Evolutionary conservation across 2,113 vertebrate species (phyloP).

Genomic region (Dromas ardeola): DNA sequence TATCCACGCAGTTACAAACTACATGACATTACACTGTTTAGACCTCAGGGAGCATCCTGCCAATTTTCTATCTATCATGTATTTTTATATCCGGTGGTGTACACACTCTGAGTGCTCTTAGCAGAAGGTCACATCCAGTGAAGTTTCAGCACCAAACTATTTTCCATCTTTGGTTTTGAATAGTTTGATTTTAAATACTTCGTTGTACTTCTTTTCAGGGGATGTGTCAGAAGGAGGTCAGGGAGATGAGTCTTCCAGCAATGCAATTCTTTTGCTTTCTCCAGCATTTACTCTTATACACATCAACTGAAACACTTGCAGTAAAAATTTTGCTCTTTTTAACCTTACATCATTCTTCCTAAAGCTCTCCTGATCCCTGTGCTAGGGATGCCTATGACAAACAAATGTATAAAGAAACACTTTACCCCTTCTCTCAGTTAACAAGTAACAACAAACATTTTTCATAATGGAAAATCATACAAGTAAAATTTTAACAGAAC

Average conservation of each 20-base stretch:
- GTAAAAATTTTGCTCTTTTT: slow-evolving; percentile 17
- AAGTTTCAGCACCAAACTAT: slow-evolving; percentile 36
- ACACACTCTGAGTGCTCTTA: slow-evolving; percentile 14
- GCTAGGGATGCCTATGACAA: neutral
- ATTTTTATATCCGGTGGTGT: slow-evolving; percentile 20
- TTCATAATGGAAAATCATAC: neutral
- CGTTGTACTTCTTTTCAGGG: slow-evolving; percentile 35
- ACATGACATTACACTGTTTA: slow-evolving; percentile 11
- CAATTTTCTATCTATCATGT: slow-evolving; percentile 62
- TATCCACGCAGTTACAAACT: slow-evolving; percentile 31
- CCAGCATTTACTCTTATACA: neutral
- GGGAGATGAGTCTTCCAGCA: slow-evolving; percentile 3
- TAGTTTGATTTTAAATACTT: slow-evolving; percentile 42
- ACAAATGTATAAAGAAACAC: neutral
- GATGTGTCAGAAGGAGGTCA: neutral
- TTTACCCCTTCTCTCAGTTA: neutral
- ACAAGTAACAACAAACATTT: neutral
- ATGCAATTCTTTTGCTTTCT: neutral
- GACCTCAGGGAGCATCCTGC: slow-evolving; percentile 51
- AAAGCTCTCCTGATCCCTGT: neutral
- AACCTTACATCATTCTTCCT: neutral
- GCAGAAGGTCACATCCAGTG: slow-evolving; percentile 51
- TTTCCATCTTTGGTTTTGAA: neutral
- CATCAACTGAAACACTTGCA: neutral
- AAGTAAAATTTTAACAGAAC: neutral